Base-by-base conservation (phyloP, 2,888 invertebrate genomes). In the Polyploca ridens region DNA sequence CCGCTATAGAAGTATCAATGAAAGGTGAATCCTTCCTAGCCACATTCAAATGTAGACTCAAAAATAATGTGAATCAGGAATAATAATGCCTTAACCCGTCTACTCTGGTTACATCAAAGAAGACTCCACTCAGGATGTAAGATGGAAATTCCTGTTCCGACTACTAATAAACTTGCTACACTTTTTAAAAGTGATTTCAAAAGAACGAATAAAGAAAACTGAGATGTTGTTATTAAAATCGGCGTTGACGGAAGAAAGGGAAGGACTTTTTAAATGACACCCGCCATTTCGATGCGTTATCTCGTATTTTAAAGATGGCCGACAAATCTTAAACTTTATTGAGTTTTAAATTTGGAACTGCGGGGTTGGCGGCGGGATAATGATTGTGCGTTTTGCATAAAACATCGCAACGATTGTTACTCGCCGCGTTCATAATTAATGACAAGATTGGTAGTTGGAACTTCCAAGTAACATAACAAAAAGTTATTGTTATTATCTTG, bases 61-160 rank as follows among this genome's bases (percentile, higher is more conserved):
- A 81, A 70, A 7, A 0, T 14, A 3, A 41, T 57, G 38, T 64
- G 58, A 58, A 68, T 74, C 81, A 83, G 73, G 78, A 79, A 68
- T 66, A 69, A 70, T 73, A 76, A 77, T 82, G 67, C 68, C 65
- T 44, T 41, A 38, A 63, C 59, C 67, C 58, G 38, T 33, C 41
- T 38, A 33, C 68, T 75, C 73, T 86, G 82, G 82, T 85, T 87
- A 91, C 89, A 88, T 93, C 93, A 93, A 93, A 93, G 93, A 82
- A 78, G 54, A 54, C 19, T 83, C 73, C 76, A 86, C 87, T 88
- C 91, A 92, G 93, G 93, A 93, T 92, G 90, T 89, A 86, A 90
- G 89, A 93, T 91, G 90, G 92, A 90, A 91, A 91, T 90, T 90
- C 92, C 92, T 90, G 93, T 92, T 93, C 91, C 84, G 93, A 91